Evolutionary conservation across 2,113 vertebrate species (phyloP), one percentile per base, ranked within the genome.

Genomic region (Aegithalos caudatus): DNA sequence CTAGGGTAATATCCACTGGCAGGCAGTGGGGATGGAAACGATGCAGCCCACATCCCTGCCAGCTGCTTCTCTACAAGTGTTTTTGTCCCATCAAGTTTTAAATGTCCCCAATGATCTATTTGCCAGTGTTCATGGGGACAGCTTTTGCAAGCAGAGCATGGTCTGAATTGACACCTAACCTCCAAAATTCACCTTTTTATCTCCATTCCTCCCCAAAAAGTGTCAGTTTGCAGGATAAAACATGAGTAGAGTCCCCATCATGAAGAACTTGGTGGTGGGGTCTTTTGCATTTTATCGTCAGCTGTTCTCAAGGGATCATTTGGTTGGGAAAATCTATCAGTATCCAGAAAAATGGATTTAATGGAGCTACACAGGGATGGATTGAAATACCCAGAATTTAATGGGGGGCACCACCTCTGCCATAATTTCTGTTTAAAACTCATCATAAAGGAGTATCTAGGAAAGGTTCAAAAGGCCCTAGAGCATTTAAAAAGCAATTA

Each of bases 11-110:
- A 85, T 51, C 76, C 18, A 28, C 25, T 89, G 60, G 61, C 60
- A 93, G 91, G 62, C 79, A 50, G 76, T 3, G 0, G 71, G 44
- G 84, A 93, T 91, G 83, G 91, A 91, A 93, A 91, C 7, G 15
- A 81, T 81, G 77, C 88, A 38, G 74, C 38, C 66, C 48, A 13
- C 35, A 73, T 44, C 73, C 60, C 80, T 54, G 60, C 80, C 66
- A 88, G 62, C 56, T 79, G 84, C 84, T 94, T 72, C 56, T 48
- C 66, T 88, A 90, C 65, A 62, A 95, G 86, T 88, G 64, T 65
- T 87, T 95, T 87, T 88, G 65, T 94, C 86, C 78, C 47, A 5
- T 25, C 5, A 1, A 70, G 47, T 88, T 88, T 95, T 81, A 93
- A 94, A 86, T 86, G 71, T 90, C 91, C 83, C 84, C 20, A 69